Base-by-base conservation (phyloP, 2,888 invertebrate species). In the Aphodius granarius region DNA sequence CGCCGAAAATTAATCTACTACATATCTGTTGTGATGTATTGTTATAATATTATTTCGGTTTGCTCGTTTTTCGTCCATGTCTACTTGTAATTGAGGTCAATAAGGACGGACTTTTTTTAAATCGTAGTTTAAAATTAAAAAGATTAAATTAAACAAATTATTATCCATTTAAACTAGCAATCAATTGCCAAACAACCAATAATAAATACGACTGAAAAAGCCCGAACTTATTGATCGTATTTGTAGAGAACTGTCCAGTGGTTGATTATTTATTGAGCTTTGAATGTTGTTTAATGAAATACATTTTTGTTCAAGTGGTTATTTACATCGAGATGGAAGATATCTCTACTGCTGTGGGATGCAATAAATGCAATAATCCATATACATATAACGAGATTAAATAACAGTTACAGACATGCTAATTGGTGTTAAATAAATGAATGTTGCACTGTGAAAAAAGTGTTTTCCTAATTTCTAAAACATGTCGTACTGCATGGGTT, bases 291-390 rank as follows among this genome's bases (percentile, higher is more conserved):
- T 13, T 66, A 62, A 13, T 3, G 6, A 17, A 22, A 62, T 43
- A 62, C 15, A 22, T 64, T 63, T 71, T 66, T 71, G 66, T 20
- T 22, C 22, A 73, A 62, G 66, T 71, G 63, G 1, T 63, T 72
- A 73, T 66, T 13, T 23, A 23, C 70, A 72, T 18, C 21, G 75
- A 73, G 70, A 23, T 22, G 23, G 65, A 68, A 43, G 21, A 72
- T 73, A 78, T 81, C 77, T 79, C 75, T 81, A 79, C 83, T 84
- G 84, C 84, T 84, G 84, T 84, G 84, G 78, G 78, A 79, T 81
- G 82, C 84, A 84, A 84, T 84, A 84, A 84, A 79, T 81, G 82
- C 84, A 84, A 84, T 84, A 84, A 84, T 80, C 75, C 66, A 19
- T n/a, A 65, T 73, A 18, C 17, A 62, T 65, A 64, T 75, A 65